These are phyloP conservation scores for Copsychus sechellarum DNA, from an alignment of 2,113 vertebrate genomes.

Conservation along the genomic window DNA sequence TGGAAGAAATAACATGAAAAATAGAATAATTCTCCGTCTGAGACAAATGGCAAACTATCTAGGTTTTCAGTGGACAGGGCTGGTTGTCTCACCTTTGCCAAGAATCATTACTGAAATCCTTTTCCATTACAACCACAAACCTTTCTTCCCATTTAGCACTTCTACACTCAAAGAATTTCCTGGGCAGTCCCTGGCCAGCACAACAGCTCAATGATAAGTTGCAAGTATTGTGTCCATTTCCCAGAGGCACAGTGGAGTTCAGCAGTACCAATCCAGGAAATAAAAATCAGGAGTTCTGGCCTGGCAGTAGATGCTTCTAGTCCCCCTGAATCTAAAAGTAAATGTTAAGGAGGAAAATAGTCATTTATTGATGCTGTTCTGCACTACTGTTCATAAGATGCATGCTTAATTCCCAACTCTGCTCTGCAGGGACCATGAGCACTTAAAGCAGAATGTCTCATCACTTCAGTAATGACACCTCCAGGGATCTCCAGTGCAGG, in stretches of 20 bases:
- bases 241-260: not conserved
- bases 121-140: not conserved
- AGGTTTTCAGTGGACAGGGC: not conserved
- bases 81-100: not conserved
- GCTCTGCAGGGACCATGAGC: not conserved
- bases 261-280: not conserved
- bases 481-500: not conserved
- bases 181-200: not conserved
- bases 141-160: not conserved
- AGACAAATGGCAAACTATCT: not conserved
- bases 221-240: not conserved
- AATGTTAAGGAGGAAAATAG: not conserved
- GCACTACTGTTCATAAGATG: not conserved
- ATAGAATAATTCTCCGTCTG: not conserved
- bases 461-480: constrained; percentile 33
- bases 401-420: not conserved
- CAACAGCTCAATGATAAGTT: not conserved
- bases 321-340: not conserved
- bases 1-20: not conserved
- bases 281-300: not conserved
- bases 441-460: constrained; percentile 20
- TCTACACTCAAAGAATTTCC: not conserved
- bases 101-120: not conserved
- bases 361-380: constrained; percentile 1
- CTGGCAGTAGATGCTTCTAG: not conserved